Percentiles rank a stretch among this genome's conserved stretches.
These are phyloP conservation scores for Ormia ochracea DNA, from an alignment of 2,888 invertebrate genomes.

Conservation along the genomic window DNA sequence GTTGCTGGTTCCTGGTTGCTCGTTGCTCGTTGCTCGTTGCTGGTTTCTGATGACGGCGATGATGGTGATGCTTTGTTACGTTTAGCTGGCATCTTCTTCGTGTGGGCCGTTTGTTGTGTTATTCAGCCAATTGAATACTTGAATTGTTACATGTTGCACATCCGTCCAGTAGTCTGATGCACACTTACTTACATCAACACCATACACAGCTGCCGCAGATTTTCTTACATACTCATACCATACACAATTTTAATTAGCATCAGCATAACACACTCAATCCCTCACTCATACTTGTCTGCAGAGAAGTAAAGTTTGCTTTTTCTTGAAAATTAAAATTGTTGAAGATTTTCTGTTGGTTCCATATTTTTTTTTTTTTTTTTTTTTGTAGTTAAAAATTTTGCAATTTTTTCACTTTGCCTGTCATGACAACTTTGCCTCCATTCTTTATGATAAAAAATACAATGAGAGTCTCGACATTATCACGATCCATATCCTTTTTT, in stretches of 20 bases:
- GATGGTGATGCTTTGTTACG: conserved; percentile 28
- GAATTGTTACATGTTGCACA: conserved; percentile 46
- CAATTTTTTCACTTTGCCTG: conserved; percentile 20
- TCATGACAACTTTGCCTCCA: conserved; percentile 42
- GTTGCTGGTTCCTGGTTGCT: conserved; percentile 16
- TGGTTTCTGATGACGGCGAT: no score
- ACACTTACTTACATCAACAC: conserved; percentile 36
- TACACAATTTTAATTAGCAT: conserved; percentile 43
- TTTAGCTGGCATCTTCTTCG: conserved; percentile 57
- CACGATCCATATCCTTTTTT: conserved; percentile 56
- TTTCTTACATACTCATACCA: conserved; percentile 1
- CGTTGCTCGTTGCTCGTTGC: neutral
- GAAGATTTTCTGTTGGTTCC: conserved; percentile 18
- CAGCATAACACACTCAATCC: conserved; percentile 2
- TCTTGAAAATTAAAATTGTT: conserved; percentile 41
- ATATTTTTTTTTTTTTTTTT: neutral
- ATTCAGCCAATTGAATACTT: conserved; percentile 22
- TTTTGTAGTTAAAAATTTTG: conserved; percentile 39
- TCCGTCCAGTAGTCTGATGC: conserved; percentile 40
- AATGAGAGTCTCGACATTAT: conserved; percentile 40
- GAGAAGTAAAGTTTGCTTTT: conserved; percentile 22
- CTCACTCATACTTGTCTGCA: neutral
- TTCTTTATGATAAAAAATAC: conserved; percentile 41
- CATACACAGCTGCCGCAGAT: conserved; percentile 28
- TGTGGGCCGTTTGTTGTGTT: conserved; percentile 56